These are phyloP conservation scores for Notarius quadriscutis DNA, from an alignment of 2,113 vertebrate species.

Conservation along the genomic window DNA sequence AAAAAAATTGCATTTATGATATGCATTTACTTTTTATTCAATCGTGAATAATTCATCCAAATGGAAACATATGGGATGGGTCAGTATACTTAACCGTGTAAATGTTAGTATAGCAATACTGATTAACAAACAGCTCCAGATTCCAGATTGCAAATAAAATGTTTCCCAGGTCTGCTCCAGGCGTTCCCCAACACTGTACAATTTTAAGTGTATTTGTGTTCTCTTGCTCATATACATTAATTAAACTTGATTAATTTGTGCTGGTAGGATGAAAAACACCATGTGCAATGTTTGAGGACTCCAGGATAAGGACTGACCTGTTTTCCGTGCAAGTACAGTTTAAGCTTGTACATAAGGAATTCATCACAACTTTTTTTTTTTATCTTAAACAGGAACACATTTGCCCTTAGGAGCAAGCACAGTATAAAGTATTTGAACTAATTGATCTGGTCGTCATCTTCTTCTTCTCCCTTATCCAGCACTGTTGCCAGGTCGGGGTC, in stretches of 20 bases:
- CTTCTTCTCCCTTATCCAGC: too few species aligned
- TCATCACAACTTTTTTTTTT: neutral
- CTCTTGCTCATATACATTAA: neutral
- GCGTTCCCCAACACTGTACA: neutral
- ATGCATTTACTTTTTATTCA: neutral
- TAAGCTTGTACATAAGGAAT: neutral
- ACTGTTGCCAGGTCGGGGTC: too few species aligned
- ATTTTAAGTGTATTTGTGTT: neutral
- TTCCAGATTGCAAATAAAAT: neutral
- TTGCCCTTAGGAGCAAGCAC: neutral
- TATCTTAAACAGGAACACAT: neutral
- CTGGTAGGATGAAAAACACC: neutral
- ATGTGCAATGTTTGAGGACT: neutral
- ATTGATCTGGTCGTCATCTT: neutral
- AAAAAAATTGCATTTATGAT: neutral
- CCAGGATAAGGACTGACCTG: neutral
- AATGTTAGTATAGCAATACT: neutral
- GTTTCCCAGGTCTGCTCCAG: neutral
- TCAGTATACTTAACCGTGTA: neutral
- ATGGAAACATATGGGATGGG: neutral
- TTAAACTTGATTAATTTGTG: neutral
- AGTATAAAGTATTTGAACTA: neutral
- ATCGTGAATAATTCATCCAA: neutral
- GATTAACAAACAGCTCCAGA: neutral
- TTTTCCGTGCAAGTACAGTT: neutral